Evolutionary conservation across 2,888 invertebrate genomes (phyloP), one percentile per base, ranked within the genome.

Genomic region (Neocrepidodera transversa): DNA sequence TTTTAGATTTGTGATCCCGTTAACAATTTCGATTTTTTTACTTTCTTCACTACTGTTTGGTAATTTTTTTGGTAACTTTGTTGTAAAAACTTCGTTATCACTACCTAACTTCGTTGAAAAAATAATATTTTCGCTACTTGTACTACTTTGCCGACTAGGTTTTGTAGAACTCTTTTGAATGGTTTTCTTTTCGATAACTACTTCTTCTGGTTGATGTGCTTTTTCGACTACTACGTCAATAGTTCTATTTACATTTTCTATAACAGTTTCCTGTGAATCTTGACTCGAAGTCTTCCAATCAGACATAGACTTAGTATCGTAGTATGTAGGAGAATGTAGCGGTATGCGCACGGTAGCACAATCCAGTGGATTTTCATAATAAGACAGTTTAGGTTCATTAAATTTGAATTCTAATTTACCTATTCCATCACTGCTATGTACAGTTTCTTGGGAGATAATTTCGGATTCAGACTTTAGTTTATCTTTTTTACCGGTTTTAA

Each of bases 271-370:
- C 72, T 83, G 83, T 5, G 83, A 82, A 40, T 83, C 83, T 71
- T 82, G 82, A 53, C 78, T 78, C 7, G 78, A 78, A 45, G 75
- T 75, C 58, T 78, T 76, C 56, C 74, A 72, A 49, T 78, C 76
- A 58, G 76, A 74, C 54, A 69, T 58, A n/a, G 47, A 66, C 53
- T 69, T 67, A 36, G 83, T 82, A 47, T 82, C 81, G 71, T 88
- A 88, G 62, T 88, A 87, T 0, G 88, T 88, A 2, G 89, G 89
- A n/a, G 90, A 89, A 64, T 88, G 89, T 57, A 91, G 76, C 0
- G 90, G 90, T 69, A 91, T 90, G 64, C 89, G 85, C 52, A 91
- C 87, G 53, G 85, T 83, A 45, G 82, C 81, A 0, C 87, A 87
- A 68, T 87, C 85, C 32, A 84, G 79, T 0, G 86, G 82, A 43